Evolutionary conservation across 2,888 invertebrate genomes (phyloP).

Genomic region (Sinotaia quadrata): DNA sequence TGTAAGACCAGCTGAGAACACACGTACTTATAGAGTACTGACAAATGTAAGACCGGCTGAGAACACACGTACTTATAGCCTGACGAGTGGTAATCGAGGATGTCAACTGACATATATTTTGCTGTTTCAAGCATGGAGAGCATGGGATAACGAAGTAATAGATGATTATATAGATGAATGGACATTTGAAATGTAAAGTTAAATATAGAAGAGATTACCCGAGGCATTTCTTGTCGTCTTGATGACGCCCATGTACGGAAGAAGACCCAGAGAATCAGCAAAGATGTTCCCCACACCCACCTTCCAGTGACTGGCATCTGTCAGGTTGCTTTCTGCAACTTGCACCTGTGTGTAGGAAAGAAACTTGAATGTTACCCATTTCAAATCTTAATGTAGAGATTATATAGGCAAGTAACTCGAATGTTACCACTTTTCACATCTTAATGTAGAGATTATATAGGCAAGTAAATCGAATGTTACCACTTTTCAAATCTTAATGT

Average conservation of each 20-base stretch:
- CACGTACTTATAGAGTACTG: too few species aligned
- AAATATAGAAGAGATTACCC: slow-evolving; percentile 4
- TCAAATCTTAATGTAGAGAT: too few species aligned
- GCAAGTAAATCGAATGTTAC: too few species aligned
- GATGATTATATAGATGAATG: neutral
- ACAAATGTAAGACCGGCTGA: neutral
- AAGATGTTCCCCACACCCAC: slow-evolving; percentile 29
- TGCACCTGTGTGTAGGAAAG: slow-evolving; percentile 7
- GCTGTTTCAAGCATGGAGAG: neutral
- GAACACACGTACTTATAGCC: too few species aligned
- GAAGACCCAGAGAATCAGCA: slow-evolving; percentile 5
- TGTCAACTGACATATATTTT: neutral
- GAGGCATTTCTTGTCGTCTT: slow-evolving; percentile 4
- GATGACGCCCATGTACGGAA: slow-evolving; percentile 13
- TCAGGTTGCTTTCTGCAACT: slow-evolving; percentile 9
- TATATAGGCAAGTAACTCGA: too few species aligned
- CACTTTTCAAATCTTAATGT: too few species aligned
- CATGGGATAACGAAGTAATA: too few species aligned
- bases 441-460: too few species aligned
- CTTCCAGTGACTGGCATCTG: slow-evolving; percentile 20
- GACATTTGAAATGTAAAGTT: neutral
- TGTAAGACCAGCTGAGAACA: too few species aligned
- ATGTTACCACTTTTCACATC: too few species aligned
- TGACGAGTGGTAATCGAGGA: neutral
- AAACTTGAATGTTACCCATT: too few species aligned